A percentile compares a stretch with the other conserved stretches of the same genome.
These are phyloP conservation scores for Pseudorasbora parva DNA, from an alignment of 2,113 vertebrate genomes.

Conservation along the genomic window DNA sequence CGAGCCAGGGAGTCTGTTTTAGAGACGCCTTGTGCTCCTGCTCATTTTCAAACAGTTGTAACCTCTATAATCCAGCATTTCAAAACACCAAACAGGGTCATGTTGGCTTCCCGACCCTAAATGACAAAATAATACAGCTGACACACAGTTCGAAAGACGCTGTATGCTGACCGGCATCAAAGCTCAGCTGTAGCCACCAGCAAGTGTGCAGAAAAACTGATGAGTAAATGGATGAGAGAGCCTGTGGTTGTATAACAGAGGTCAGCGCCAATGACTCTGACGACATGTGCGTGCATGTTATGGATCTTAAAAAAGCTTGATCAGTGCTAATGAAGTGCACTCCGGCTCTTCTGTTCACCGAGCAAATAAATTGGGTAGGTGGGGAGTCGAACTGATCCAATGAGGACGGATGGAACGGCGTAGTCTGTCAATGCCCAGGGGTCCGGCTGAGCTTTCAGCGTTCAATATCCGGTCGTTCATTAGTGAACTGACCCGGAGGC, in stretches of 20 bases:
- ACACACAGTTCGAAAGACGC: neutral
- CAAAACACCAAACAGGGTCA: neutral
- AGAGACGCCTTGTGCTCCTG: neutral
- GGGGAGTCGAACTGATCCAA: neutral
- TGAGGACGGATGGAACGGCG: neutral
- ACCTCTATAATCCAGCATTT: constrained; percentile 1
- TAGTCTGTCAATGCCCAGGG: neutral
- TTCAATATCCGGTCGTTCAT: constrained; percentile 25
- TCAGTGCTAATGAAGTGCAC: constrained; percentile 50
- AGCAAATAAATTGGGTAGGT: constrained; percentile 11
- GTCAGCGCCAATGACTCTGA: neutral
- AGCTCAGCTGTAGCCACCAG: constrained; percentile 23
- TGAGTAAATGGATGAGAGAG: neutral
- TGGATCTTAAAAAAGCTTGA: neutral
- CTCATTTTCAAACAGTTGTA: constrained; percentile 6
- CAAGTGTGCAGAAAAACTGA: constrained; percentile 10
- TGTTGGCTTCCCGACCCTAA: neutral
- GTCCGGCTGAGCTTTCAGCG: neutral
- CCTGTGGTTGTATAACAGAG: constrained; percentile 7
- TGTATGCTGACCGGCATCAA: constrained; percentile 19
- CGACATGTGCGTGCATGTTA: neutral
- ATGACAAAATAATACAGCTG: constrained; percentile 6
- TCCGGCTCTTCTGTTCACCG: constrained; percentile 23
- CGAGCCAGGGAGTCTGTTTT: neutral
- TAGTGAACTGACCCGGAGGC: constrained; percentile 9